Evolutionary conservation across 2,797 vertebrate species (phyloP).

Genomic region (Acrocephalus scirpaceus): DNA sequence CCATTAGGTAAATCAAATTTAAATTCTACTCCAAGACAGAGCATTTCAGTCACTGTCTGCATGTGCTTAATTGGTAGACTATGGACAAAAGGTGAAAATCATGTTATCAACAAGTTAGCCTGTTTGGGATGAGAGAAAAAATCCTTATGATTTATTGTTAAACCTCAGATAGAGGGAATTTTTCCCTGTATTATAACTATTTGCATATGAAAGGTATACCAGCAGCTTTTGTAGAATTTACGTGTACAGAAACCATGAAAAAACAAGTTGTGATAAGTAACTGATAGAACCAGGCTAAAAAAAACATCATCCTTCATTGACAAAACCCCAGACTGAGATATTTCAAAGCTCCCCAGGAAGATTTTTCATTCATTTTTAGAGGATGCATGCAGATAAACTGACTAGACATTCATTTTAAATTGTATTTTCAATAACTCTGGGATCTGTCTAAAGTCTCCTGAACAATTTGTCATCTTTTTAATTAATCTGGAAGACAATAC

Average conservation of each 20-base stretch:
- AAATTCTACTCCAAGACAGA: not conserved
- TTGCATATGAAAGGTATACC: not conserved
- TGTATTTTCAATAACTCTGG: not conserved
- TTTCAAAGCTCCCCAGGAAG: not conserved
- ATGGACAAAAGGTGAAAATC: not conserved
- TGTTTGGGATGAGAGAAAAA: not conserved
- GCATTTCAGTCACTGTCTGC: not conserved
- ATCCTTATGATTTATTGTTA: not conserved
- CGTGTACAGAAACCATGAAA: not conserved
- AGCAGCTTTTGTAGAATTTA: not conserved
- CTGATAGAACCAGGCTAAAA: not conserved
- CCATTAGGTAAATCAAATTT: conserved; percentile 12
- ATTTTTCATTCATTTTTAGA: not conserved
- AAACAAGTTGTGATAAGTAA: not conserved
- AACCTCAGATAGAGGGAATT: not conserved
- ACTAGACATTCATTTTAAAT: not conserved
- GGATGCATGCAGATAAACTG: not conserved
- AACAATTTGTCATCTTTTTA: not conserved
- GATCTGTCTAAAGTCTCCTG: not conserved
- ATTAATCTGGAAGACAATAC: not conserved
- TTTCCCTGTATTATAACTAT: not conserved
- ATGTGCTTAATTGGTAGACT: not conserved
- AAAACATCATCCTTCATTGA: not conserved
- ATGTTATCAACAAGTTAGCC: not conserved
- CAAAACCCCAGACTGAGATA: not conserved